phyloP scores from a whole-genome alignment of 2,113 vertebrate genomes.

The Axis porcinus region DNA sequence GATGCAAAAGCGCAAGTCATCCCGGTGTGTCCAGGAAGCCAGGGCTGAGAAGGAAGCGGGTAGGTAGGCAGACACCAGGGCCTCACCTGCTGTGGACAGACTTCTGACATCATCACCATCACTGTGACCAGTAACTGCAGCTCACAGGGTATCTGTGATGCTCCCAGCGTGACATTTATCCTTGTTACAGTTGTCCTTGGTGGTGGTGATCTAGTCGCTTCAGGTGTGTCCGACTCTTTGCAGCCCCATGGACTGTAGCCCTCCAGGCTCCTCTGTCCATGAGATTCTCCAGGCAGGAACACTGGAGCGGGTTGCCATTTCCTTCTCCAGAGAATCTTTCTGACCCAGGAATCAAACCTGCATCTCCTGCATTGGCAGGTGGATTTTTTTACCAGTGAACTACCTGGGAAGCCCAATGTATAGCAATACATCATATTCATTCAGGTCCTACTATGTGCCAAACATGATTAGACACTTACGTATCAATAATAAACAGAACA shows the following conservation, averaged over 20 bases:
- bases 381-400: neutral
- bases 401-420: neutral
- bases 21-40: neutral
- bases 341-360: neutral
- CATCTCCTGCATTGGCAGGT: neutral
- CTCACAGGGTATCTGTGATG: neutral
- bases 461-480: neutral
- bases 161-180: neutral
- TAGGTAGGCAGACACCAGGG: fast-evolving
- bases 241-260: neutral
- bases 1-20: neutral
- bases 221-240: neutral
- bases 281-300: neutral
- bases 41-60: neutral
- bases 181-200: neutral
- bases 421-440: neutral
- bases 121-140: neutral
- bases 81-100: fast-evolving
- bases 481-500: neutral
- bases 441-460: neutral
- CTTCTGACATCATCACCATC: fast-evolving
- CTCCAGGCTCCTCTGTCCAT: neutral
- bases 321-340: neutral
- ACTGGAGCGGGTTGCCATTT: neutral
- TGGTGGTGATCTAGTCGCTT: neutral